Base-by-base conservation (phyloP, 2,888 invertebrate genomes). In the Agrotis ipsilon region DNA sequence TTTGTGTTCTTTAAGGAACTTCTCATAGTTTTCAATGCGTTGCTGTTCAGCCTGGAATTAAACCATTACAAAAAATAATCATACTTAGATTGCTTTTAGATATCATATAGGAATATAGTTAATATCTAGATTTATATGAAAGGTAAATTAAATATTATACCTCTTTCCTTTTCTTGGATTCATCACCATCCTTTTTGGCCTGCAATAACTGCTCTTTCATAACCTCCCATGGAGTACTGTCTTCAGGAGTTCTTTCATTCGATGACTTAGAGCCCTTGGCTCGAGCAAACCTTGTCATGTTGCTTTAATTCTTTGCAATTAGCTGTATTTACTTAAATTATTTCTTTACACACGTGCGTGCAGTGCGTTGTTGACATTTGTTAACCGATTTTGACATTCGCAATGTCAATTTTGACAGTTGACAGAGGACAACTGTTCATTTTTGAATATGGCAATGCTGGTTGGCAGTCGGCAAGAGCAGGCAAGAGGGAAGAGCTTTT, bases 251-350 rank as follows among this genome's bases (percentile, higher is more conserved):
- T 80, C 97, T 96, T 88, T 97, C 97, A 87, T 98, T 98, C 4
- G 98, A 97, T 7, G 97, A 93, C 92, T 98, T 98, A 0, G 98
- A 98, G 48, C 98, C 98, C 89, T 97, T 97, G 0, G 97, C 97
- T 91, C 98, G 95, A 39, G 98, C 97, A 95, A 97, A 98, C 81
- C 98, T 94, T 7, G 98, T 98, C 98, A 98, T 98, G 39, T 39
- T 84, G 19, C 39, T 1, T 51, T 46, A 1, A 57, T 24, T 74
- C 6, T 24, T 19, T n/a, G 45, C 0, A 19, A 18, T 43, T 0
- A 46, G 19, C 0, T 18, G 1, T 46, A 46, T 19, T 18, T 18
- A 13, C 11, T 13, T 21, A 6, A 14, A 24, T 5, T 51, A n/a
- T 51, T 5, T 58, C 4, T 19, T 19, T 13, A 5, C 2, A 9